These are phyloP conservation scores for Willowsia nigromaculata DNA, from an alignment of 2,888 invertebrate genomes.

Conservation along the genomic window DNA sequence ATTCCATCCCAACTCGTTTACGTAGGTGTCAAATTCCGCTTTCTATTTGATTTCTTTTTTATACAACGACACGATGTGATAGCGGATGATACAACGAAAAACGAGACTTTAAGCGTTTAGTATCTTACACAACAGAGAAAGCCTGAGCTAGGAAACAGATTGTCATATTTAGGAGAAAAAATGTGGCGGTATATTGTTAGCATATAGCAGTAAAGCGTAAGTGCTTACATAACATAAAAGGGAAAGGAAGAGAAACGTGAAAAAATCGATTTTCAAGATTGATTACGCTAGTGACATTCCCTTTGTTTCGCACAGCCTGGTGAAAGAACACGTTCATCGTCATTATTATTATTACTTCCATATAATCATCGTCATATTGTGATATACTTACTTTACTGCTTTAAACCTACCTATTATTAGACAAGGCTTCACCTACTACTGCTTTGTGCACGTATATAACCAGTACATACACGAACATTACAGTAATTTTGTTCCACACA, in stretches of 20 bases:
- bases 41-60: background rate
- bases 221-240: background rate
- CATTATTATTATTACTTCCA: constrained; percentile 35
- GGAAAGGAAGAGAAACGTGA: background rate
- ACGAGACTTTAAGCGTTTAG: background rate
- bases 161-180: background rate
- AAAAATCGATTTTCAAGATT: constrained; percentile 67
- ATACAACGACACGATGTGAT: background rate
- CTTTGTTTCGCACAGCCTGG: constrained; percentile 52
- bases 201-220: background rate
- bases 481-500: background rate
- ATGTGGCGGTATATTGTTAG: no score
- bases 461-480: background rate
- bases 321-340: constrained; percentile 37
- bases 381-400: background rate
- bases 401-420: background rate
- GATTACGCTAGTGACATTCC: constrained; percentile 64
- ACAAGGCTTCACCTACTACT: no score
- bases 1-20: background rate
- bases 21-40: background rate
- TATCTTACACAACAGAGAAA: background rate
- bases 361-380: background rate
- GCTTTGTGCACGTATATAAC: no score
- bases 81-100: background rate
- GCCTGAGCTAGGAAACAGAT: background rate